These are phyloP conservation scores for Xylota sylvarum DNA, from an alignment of 2,888 invertebrate genomes.

Conservation along the genomic window DNA sequence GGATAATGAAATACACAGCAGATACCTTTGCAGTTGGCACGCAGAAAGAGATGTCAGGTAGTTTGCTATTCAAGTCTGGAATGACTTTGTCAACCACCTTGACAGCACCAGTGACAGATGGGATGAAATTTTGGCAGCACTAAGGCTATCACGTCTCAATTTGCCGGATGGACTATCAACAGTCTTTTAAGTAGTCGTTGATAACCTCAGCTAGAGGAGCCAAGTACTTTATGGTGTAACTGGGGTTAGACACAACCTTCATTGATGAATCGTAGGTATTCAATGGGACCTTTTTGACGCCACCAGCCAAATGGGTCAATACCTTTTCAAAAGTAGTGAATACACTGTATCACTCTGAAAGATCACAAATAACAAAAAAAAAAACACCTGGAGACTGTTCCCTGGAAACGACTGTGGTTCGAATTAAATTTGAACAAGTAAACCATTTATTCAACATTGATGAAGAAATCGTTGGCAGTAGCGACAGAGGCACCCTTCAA, in stretches of 20 bases:
- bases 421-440: constrained; percentile 99
- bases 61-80: constrained; percentile 97
- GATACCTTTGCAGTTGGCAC: constrained; percentile 99
- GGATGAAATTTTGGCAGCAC: constrained; percentile 99
- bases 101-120: constrained; percentile 99
- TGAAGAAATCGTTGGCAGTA: constrained; percentile 99
- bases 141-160: constrained; percentile 99
- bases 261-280: constrained; percentile 93
- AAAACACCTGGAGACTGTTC: constrained; percentile 92
- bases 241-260: constrained; percentile 97
- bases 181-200: constrained; percentile 99
- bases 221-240: constrained; percentile 99
- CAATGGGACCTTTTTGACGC: constrained; percentile 98
- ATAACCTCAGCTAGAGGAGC: constrained; percentile 98
- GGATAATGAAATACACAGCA: constrained; percentile 97
- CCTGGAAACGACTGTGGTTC: constrained; percentile 98
- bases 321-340: constrained; percentile 99
- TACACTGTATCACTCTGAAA: constrained; percentile 99
- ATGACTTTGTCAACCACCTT: constrained; percentile 99
- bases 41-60: constrained; percentile 99
- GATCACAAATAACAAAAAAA: constrained; percentile 97
- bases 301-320: constrained; percentile 94
- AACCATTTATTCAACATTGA: constrained; percentile 99
- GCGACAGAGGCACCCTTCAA: constrained; percentile 93
- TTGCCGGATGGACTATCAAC: constrained; percentile 98